Evolutionary conservation across 2,113 vertebrate species (phyloP).

Genomic region (Candoia aspera): DNA sequence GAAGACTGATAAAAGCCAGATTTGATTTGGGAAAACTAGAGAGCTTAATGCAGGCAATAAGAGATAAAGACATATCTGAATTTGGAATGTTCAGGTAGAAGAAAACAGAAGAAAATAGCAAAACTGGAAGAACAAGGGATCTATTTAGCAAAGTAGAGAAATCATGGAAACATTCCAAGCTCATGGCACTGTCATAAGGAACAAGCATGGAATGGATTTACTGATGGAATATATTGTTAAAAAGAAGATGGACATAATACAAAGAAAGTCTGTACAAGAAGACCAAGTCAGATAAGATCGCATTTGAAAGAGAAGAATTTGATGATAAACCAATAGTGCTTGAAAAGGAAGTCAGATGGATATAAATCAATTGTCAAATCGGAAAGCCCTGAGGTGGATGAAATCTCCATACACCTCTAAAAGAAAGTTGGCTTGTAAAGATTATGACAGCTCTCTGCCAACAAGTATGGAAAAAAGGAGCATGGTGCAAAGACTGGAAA

Average conservation of each 20-base stretch:
- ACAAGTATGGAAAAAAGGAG: background rate
- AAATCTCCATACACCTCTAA: background rate
- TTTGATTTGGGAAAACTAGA: background rate
- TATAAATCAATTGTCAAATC: background rate
- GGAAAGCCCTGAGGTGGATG: background rate
- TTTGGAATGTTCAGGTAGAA: background rate
- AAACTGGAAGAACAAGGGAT: background rate
- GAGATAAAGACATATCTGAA: background rate
- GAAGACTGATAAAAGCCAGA: background rate
- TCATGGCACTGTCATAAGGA: background rate
- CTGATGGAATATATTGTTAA: background rate
- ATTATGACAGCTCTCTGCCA: background rate
- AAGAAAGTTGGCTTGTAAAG: background rate
- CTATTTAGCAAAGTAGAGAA: background rate
- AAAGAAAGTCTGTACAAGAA: background rate
- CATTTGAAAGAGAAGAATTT: background rate
- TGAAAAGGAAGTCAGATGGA: background rate
- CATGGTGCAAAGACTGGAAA: background rate
- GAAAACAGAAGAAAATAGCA: background rate
- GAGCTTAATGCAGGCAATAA: background rate
- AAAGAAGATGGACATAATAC: background rate
- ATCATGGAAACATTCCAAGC: background rate
- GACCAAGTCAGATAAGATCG: background rate
- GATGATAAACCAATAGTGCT: slow-evolving; percentile 1
- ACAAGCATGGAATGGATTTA: background rate